A percentile compares a stretch with the other conserved stretches of the same genome.
Conservation (phyloP, 2,797 vertebrate genomes). For the Gymnoscopelus braueri region DNA sequence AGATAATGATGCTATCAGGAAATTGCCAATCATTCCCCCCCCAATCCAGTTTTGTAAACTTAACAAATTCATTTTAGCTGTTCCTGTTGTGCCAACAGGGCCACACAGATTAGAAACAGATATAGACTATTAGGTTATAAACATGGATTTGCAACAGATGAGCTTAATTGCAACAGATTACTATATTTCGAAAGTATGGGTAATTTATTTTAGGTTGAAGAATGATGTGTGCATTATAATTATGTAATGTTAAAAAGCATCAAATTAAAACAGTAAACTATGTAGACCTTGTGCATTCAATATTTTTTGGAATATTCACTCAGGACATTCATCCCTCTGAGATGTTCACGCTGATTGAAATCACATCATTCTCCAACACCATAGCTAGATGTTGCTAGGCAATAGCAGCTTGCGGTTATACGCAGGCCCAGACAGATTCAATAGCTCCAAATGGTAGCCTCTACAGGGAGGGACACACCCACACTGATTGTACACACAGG, state of each 20-base stretch:
- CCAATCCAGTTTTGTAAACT: conserved; percentile 37
- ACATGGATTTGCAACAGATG: conserved; percentile 64
- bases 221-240: too few species aligned
- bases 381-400: conserved; percentile 67
- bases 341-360: conserved; percentile 22
- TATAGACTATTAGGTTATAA: conserved; percentile 37
- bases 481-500: conserved; percentile 61
- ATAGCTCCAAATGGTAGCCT: conserved; percentile 11
- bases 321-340: too few species aligned
- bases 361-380: neutral
- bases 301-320: too few species aligned
- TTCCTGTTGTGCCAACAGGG: conserved; percentile 24
- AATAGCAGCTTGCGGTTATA: conserved; percentile 54
- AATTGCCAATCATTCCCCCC: conserved; percentile 39
- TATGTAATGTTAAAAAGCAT: too few species aligned
- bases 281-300: too few species aligned
- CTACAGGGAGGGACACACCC: conserved; percentile 64
- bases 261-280: too few species aligned
- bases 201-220: too few species aligned
- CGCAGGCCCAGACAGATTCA: conserved; percentile 30
- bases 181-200: conserved; percentile 27
- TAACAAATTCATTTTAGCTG: conserved; percentile 37
- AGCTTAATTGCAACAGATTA: conserved; percentile 60
- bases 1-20: conserved; percentile 49
- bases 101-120: conserved; percentile 24